Evolutionary conservation across 2,113 vertebrate species (phyloP).

Genomic region (Carassius gibelio): DNA sequence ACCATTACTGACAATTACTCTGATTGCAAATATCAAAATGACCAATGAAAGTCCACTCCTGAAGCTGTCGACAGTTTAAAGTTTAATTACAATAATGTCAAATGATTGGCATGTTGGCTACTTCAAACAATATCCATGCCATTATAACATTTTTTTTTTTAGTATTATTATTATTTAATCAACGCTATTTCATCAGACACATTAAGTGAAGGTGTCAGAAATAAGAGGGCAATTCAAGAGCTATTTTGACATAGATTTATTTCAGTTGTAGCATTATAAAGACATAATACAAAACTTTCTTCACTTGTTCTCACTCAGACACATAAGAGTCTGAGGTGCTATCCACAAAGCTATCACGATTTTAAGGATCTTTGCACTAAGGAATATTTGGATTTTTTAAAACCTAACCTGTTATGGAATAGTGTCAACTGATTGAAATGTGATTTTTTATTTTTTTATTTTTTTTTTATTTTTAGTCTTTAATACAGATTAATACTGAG

Average conservation of each 20-base stretch:
- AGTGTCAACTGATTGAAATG: background rate
- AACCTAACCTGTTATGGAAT: conserved; percentile 10
- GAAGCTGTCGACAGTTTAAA: background rate
- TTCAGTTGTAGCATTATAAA: background rate
- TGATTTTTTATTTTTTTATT: background rate
- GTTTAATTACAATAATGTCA: background rate
- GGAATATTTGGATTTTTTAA: background rate
- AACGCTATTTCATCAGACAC: background rate
- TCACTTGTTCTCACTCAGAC: conserved; percentile 1
- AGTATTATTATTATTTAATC: background rate
- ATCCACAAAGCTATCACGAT: background rate
- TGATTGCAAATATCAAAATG: background rate
- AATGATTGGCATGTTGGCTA: background rate
- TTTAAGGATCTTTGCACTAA: too few species aligned
- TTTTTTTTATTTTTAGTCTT: background rate
- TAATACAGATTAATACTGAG: background rate
- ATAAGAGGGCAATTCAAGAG: background rate
- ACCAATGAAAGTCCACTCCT: background rate
- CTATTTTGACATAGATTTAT: background rate
- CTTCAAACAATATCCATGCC: background rate
- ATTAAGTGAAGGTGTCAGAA: background rate
- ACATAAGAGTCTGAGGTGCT: background rate
- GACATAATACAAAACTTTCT: background rate
- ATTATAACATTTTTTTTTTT: background rate
- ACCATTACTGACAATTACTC: background rate